Percentiles rank a stretch among this genome's conserved stretches.
phyloP scores from a whole-genome alignment of 2,888 invertebrate genomes.

The Zele albiditarsus region DNA sequence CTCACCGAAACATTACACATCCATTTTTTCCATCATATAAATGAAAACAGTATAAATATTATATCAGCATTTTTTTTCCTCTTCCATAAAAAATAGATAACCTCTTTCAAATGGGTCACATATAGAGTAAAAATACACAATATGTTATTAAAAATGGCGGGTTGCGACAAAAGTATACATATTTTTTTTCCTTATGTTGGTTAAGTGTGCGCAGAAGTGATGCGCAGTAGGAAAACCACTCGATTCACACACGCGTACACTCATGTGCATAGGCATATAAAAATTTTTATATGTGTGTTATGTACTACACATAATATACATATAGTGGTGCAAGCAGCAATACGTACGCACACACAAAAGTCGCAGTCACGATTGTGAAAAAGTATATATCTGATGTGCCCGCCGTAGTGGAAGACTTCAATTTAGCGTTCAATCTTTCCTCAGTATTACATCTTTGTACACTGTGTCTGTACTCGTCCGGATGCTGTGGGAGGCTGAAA shows the following conservation, averaged over 20 bases:
- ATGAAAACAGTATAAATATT: too few species aligned
- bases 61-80: too few species aligned
- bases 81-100: background rate
- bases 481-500: slow-evolving; percentile 39
- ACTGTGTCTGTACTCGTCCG: slow-evolving; percentile 33
- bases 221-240: slow-evolving; percentile 18
- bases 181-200: background rate
- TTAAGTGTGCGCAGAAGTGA: background rate
- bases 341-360: background rate
- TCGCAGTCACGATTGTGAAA: slow-evolving; percentile 17
- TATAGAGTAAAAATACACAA: background rate
- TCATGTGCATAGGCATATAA: too few species aligned
- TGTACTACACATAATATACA: background rate
- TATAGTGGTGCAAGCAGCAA: background rate
- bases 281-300: background rate
- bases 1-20: background rate
- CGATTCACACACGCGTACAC: background rate
- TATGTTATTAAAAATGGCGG: slow-evolving; percentile 18
- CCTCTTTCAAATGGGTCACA: background rate
- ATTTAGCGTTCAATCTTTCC: slow-evolving; percentile 17
- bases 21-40: background rate
- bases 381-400: slow-evolving; percentile 24
- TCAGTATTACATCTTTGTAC: slow-evolving; percentile 30
- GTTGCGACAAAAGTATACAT: background rate
- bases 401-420: slow-evolving; percentile 16